phyloP scores from a whole-genome alignment of 1,140 invertebrate genomes.

The Drosophila bipectinata region DNA sequence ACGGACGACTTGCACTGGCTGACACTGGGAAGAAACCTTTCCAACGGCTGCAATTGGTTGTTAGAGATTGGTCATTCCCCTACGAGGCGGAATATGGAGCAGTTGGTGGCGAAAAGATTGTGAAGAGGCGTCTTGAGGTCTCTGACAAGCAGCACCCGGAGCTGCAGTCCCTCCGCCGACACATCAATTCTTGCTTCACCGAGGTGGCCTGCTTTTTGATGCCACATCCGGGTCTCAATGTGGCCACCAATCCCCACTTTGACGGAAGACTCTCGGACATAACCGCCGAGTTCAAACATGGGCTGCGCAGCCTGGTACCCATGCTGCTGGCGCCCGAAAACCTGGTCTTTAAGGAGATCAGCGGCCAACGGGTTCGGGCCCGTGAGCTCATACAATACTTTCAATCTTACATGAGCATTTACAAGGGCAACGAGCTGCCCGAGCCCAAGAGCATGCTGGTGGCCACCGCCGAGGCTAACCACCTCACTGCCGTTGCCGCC shows the following conservation, averaged over 20 bases:
- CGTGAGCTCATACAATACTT: constrained; percentile 98
- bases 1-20: constrained; percentile 96
- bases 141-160: constrained; percentile 97
- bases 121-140: constrained; percentile 94
- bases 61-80: constrained; percentile 99
- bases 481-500: constrained; percentile 96
- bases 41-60: constrained; percentile 97
- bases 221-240: constrained; percentile 98
- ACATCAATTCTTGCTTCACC: constrained; percentile 97
- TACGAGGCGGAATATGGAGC: constrained; percentile 98
- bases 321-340: constrained; percentile 95
- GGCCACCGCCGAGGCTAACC: constrained; percentile 99
- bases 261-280: constrained; percentile 98
- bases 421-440: constrained; percentile 97
- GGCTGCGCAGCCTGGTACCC: constrained; percentile 93
- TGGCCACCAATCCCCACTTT: constrained; percentile 98
- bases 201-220: constrained; percentile 98
- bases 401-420: constrained; percentile 98
- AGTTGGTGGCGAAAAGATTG: constrained; percentile 93
- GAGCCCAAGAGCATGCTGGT: constrained; percentile 99
- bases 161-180: constrained; percentile 95
- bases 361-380: constrained; percentile 95
- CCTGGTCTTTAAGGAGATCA: constrained; percentile 97
- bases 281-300: constrained; percentile 95
- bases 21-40: constrained; percentile 96